Conservation (phyloP, 2,113 vertebrate genomes). For the Gambusia affinis region DNA sequence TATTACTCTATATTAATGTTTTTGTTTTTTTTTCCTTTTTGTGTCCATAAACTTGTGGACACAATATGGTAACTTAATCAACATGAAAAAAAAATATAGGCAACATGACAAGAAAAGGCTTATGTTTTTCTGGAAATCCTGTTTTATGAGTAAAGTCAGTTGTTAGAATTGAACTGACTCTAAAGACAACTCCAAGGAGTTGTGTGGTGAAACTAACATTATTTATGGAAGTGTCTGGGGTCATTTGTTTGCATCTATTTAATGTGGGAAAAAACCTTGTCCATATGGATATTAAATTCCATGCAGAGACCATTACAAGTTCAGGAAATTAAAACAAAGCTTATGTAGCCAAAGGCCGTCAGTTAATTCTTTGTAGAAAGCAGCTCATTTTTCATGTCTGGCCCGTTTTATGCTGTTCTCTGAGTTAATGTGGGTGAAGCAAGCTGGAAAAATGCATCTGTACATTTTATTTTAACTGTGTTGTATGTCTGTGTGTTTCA, state of each 20-base stretch:
- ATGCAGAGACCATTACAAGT: conserved; percentile 58
- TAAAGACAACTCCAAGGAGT: conserved; percentile 46
- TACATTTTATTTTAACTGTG: conserved; percentile 35
- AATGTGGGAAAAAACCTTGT: conserved; percentile 29
- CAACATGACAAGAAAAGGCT: conserved; percentile 32
- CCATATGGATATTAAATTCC: conserved; percentile 69
- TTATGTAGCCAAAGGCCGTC: conserved; percentile 52
- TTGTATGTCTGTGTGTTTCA: conserved; percentile 1
- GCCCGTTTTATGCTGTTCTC: conserved; percentile 53
- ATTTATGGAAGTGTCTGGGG: conserved; percentile 62
- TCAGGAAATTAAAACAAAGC: conserved; percentile 76
- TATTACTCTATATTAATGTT: conserved; percentile 19
- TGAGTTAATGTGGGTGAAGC: conserved; percentile 34
- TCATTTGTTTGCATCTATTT: conserved; percentile 55
- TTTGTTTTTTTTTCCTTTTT: background rate
- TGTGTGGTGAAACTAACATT: conserved; percentile 37
- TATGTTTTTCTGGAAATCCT: conserved; percentile 30
- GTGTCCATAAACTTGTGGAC: conserved; percentile 14
- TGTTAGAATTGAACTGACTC: conserved; percentile 58
- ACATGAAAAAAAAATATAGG: conserved; percentile 16
- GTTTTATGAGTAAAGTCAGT: conserved; percentile 59
- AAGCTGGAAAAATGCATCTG: conserved; percentile 46
- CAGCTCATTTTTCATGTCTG: conserved; percentile 63
- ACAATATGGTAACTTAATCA: conserved; percentile 28
- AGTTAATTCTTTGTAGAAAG: conserved; percentile 59